Evolutionary conservation across 1,140 invertebrate species (phyloP), one percentile per base, ranked within the genome.

Genomic region (Sminthurides bifidus): DNA sequence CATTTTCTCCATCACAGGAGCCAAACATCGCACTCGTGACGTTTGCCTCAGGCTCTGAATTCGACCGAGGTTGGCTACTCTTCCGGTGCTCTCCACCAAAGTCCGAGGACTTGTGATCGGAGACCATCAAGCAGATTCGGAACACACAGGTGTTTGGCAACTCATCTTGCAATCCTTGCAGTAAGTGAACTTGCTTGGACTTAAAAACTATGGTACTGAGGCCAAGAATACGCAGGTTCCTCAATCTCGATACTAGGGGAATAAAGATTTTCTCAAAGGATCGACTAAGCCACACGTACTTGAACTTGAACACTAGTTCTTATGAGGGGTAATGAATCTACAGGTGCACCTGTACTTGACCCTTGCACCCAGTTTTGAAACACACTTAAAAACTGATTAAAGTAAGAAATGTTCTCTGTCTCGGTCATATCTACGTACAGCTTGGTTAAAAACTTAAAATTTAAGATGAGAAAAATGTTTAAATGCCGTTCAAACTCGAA

Each of bases 391-490:
- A 48, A 48, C 12, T 48, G 23, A 27, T 48, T 48, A 19, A 48
- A 48, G 17, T 48, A 48, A 8, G 26, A 23, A 30, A 27, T 48
- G 8, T 48, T 23, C 14, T 27, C 15, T 21, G 44, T 48, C 14
- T 48, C 44, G 23, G 30, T 48, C 44, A 48, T 48, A 19, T 48
- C 44, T 6, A 48, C 8, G 19, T 48, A 48, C 24, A 48, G 44
- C 6, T 27, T 26, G 6, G 6, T 26, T 27, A 48, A 30, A 8
- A 27, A 26, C 10, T 8, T 12, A 10, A 27, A 8, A 19, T 48
- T 48, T 5, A 48, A 27, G 24, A 48, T 26, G 21, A 48, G 30
- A 5, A 48, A 27, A 26, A 48, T 48, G 19, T 48, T 48, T 12
- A 48, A 6, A 27, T 48, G 19, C 10, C 44, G 19, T 19, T 48